Evolutionary conservation across 1,140 invertebrate species (phyloP).

Genomic region (Macrosteles quadrilineatus): DNA sequence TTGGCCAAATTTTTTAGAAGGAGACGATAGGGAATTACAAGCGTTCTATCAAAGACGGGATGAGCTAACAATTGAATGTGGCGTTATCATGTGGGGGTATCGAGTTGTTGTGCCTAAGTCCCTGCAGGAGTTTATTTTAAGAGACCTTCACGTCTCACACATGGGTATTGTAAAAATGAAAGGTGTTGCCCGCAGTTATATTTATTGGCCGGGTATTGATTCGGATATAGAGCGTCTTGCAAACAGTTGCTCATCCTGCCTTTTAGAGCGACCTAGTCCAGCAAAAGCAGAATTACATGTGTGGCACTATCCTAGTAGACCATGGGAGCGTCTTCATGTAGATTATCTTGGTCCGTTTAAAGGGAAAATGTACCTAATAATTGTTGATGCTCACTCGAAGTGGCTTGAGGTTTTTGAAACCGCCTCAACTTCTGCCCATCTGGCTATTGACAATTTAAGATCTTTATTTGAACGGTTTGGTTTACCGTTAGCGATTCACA

Average conservation of each 20-base stretch:
- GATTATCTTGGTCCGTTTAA: no score
- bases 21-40: background rate
- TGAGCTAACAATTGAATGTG: conserved; percentile 22
- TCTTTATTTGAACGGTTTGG: conserved; percentile 11
- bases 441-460: background rate
- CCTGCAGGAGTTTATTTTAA: no score
- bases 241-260: conserved; percentile 7
- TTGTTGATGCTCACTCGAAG: conserved; percentile 26
- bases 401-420: conserved; percentile 22
- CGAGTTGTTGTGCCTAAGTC: conserved; percentile 24
- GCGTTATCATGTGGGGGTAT: conserved; percentile 16
- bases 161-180: background rate
- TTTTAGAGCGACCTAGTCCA: background rate
- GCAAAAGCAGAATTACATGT: background rate
- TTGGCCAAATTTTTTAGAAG: conserved; percentile 3
- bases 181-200: background rate
- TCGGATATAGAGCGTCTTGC: conserved; percentile 2
- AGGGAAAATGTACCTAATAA: conserved; percentile 12
- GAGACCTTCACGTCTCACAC: no score
- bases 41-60: conserved; percentile 16
- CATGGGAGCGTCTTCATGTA: conserved; percentile 13
- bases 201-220: background rate
- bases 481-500: background rate
- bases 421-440: background rate
- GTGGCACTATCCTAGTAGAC: background rate